Percentiles rank a stretch among this genome's conserved stretches.
phyloP scores from a whole-genome alignment of 1,140 invertebrate genomes.

The Dufourea novaeangliae region DNA sequence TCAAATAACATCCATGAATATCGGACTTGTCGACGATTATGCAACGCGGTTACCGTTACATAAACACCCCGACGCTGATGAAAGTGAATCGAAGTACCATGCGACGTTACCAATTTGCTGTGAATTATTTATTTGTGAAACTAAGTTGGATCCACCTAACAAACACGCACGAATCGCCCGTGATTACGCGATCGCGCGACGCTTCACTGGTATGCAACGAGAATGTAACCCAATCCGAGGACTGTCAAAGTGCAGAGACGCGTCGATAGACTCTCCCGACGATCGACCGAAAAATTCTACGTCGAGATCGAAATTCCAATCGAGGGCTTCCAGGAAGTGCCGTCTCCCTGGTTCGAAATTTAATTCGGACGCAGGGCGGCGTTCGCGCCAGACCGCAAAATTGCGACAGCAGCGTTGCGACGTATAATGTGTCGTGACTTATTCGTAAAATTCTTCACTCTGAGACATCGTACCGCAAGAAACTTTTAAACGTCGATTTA shows the following conservation, averaged over 20 bases:
- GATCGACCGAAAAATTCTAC: slow-evolving; percentile 56
- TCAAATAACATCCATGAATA: neutral
- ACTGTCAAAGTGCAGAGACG: slow-evolving; percentile 40
- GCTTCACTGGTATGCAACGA: slow-evolving; percentile 70
- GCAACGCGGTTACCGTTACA: neutral
- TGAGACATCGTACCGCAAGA: no score
- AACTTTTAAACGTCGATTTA: no score
- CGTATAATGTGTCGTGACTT: neutral
- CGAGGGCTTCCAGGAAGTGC: slow-evolving; percentile 60
- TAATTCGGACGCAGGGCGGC: slow-evolving; percentile 1
- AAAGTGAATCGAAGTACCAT: neutral
- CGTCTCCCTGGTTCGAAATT: slow-evolving; percentile 32
- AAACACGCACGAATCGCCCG: neutral
- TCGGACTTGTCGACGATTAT: neutral
- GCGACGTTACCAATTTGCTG: neutral
- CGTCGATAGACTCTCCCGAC: slow-evolving; percentile 36
- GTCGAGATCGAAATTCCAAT: slow-evolving; percentile 60
- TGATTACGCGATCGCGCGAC: neutral
- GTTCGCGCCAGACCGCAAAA: slow-evolving; percentile 12
- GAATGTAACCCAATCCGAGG: slow-evolving; percentile 76
- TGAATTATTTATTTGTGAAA: slow-evolving; percentile 20
- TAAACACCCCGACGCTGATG: neutral
- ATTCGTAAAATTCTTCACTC: neutral
- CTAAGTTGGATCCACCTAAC: neutral
- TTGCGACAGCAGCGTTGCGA: slow-evolving; percentile 16